Conservation (phyloP, 2,113 vertebrate species). For the Thryonomys swinderianus region DNA sequence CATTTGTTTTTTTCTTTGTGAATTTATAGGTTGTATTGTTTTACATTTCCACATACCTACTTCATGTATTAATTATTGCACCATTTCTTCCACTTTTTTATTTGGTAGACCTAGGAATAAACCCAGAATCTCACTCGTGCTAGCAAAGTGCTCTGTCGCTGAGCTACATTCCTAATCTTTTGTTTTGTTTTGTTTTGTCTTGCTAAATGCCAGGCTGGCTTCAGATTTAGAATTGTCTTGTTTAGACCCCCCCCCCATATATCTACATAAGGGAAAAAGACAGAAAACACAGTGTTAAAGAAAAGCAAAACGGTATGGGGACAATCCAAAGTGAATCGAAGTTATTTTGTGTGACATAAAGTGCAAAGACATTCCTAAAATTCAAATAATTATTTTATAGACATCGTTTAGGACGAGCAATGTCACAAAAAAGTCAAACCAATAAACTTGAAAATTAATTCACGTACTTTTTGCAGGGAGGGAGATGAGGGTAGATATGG, state of each 20-base stretch:
- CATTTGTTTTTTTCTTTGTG: constrained; percentile 22
- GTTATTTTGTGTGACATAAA: constrained; percentile 12
- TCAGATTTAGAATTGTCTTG: neutral
- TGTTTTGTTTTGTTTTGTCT: neutral
- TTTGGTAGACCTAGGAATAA: neutral
- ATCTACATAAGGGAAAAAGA: neutral
- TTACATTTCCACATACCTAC: neutral
- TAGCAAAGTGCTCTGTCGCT: neutral
- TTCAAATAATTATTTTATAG: neutral
- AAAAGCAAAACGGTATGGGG: neutral
- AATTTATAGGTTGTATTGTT: neutral
- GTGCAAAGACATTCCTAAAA: constrained; percentile 21
- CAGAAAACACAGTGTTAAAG: neutral
- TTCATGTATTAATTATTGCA: neutral
- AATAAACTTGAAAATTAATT: constrained; percentile 32
- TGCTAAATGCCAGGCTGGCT: neutral
- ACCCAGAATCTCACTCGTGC: neutral
- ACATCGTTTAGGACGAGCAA: neutral
- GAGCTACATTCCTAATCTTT: neutral
- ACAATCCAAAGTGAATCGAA: neutral
- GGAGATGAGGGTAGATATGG: neutral
- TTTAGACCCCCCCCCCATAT: neutral
- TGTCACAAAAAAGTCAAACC: neutral
- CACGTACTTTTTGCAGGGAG: neutral
- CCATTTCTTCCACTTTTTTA: neutral